phyloP scores from a whole-genome alignment of 2,113 vertebrate genomes.

The Stegostoma tigrinum region DNA sequence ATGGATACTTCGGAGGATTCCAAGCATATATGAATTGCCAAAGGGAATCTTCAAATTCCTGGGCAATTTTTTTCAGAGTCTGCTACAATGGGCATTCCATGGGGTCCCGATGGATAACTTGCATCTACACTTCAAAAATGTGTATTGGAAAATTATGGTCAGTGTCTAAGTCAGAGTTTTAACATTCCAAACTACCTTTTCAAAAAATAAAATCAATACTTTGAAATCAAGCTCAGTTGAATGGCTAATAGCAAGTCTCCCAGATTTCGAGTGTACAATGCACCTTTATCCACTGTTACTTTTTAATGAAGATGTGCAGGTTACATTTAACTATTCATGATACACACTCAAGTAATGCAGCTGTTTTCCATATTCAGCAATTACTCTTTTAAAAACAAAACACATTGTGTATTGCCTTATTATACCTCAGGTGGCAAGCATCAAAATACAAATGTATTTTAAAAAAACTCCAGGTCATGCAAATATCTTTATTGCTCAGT shows the following conservation, averaged over 20 bases:
- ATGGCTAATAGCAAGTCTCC: neutral
- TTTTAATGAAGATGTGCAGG: constrained; percentile 7
- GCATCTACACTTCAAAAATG: too few relatives aligned
- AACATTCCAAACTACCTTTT: neutral
- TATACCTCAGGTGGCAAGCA: neutral
- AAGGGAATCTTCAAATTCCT: too few relatives aligned
- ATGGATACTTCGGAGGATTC: too few relatives aligned
- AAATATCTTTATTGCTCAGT: neutral
- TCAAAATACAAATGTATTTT: neutral
- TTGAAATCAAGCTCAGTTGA: neutral
- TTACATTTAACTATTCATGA: constrained; percentile 35
- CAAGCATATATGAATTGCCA: too few relatives aligned
- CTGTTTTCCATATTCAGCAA: constrained; percentile 7
- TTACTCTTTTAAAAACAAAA: neutral
- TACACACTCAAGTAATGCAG: neutral
- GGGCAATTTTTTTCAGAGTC: too few relatives aligned
- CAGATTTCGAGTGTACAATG: neutral
- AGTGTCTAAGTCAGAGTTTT: neutral
- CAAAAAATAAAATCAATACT: neutral
- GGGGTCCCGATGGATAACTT: too few relatives aligned
- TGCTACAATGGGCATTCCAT: too few relatives aligned
- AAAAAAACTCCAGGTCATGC: neutral
- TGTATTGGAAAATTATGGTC: too few relatives aligned
- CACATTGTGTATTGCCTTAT: neutral
- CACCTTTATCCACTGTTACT: neutral